Evolutionary conservation across 1,140 invertebrate species (phyloP), one percentile per base, ranked within the genome.

Genomic region (Zaprionus tsacasi): DNA sequence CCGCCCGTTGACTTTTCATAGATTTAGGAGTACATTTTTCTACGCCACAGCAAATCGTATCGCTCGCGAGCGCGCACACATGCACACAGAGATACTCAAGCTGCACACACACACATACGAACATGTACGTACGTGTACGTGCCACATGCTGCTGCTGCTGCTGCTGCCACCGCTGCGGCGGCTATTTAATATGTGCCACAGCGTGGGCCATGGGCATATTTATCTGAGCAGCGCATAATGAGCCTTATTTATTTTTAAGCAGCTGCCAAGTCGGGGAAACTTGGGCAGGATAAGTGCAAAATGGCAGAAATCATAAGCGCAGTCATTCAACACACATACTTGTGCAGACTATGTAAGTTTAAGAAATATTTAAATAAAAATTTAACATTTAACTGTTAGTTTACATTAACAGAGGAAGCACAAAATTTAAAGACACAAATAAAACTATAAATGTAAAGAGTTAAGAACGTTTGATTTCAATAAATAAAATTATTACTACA

Each of bases 1-100:
- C 50, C 76, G 66, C 67, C 80, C 76, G 76, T 75, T 87, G 82
- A 87, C 82, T 88, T 82, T 77, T 82, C 83, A 88, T 88, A 82
- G 82, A 87, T 87, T 88, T 87, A 87, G 77, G 60, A 87, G 83
- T 79, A 82, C 82, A 87, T 87, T 82, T 82, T 87, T 87, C 83
- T 87, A n/a, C 54, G 69, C 69, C 50, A 59, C 60, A 69, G 45
- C 69, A 72, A 72, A 76, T 72, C 74, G 74, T 60, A 70, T 59
- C 55, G 60, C 70, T 56, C 63, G 61, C 57, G n/a, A 40, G 21
- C 21, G 55, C 38, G 40, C 17, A 50, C 40, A 50, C 66, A 21
- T 1, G 21, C 55, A 45, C 35, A 38, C 25, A 38, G 4, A 30
- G 27, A 30, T 38, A 15, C 40, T 17, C 17, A 25, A 8, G 17